phyloP scores from a whole-genome alignment of 2,113 vertebrate genomes.

The Ardeotis arabs region DNA sequence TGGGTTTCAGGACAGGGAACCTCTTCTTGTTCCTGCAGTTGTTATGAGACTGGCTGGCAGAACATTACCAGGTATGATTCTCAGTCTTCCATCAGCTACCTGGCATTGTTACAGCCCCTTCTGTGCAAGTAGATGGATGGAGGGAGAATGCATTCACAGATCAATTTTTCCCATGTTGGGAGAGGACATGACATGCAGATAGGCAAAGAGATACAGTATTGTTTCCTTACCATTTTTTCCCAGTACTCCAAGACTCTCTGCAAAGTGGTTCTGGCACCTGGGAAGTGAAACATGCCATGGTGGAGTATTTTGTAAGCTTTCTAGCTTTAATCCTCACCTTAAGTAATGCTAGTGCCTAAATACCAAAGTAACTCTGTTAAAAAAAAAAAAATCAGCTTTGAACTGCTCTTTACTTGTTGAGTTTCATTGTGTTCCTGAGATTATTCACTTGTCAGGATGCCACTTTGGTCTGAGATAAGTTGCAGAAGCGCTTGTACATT shows the following conservation, averaged over 20 bases:
- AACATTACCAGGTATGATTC: background rate
- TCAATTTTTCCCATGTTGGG: background rate
- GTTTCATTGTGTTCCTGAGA: constrained; percentile 53
- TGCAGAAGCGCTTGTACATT: constrained; percentile 28
- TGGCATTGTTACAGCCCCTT: background rate
- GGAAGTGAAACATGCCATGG: background rate
- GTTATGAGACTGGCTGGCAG: background rate
- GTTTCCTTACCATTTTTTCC: background rate
- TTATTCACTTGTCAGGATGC: constrained; percentile 58
- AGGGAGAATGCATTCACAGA: background rate
- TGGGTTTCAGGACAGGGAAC: background rate
- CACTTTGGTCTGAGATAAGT: constrained; percentile 40
- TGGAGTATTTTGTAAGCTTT: constrained; percentile 24
- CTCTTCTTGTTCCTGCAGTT: background rate
- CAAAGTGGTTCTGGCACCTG: background rate
- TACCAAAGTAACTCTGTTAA: background rate
- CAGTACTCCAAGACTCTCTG: background rate
- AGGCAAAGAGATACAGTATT: background rate
- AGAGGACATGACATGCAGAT: background rate
- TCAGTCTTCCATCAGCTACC: background rate
- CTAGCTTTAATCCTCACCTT: constrained; percentile 6
- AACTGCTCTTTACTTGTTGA: constrained; percentile 72
- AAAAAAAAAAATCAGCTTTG: constrained; percentile 34
- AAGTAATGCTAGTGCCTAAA: constrained; percentile 51
- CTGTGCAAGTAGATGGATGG: background rate